Conservation (phyloP, 2,113 vertebrate genomes). For the Thalassarche chlororhynchos region DNA sequence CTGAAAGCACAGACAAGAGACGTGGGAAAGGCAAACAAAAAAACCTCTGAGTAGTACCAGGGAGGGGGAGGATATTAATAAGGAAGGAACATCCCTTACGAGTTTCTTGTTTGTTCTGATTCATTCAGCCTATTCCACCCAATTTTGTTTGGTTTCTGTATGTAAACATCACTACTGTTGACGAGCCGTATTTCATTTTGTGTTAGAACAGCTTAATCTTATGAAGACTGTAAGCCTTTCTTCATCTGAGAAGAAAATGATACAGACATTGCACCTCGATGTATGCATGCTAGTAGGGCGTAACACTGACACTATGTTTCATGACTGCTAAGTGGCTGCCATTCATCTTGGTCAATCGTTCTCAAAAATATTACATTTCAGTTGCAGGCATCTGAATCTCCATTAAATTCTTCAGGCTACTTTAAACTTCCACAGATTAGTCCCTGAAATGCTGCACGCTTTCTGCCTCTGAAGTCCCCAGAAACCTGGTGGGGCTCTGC, state of each 20-base stretch:
- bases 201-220: background rate
- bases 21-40: conserved; percentile 30
- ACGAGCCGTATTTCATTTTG: background rate
- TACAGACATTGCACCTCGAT: background rate
- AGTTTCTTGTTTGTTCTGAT: background rate
- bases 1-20: conserved; percentile 2
- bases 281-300: background rate
- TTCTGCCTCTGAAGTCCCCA: background rate
- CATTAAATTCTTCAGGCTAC: background rate
- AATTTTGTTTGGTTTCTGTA: background rate
- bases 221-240: background rate
- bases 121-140: background rate
- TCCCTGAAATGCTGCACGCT: background rate
- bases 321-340: background rate
- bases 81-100: background rate
- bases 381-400: background rate
- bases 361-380: background rate
- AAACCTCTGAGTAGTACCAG: background rate
- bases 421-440: background rate
- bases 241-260: background rate
- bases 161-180: background rate
- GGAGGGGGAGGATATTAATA: background rate
- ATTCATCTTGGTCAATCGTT: background rate
- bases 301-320: background rate
- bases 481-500: background rate